Conservation (phyloP, 2,113 vertebrate species). For the Pantherophis guttatus region DNA sequence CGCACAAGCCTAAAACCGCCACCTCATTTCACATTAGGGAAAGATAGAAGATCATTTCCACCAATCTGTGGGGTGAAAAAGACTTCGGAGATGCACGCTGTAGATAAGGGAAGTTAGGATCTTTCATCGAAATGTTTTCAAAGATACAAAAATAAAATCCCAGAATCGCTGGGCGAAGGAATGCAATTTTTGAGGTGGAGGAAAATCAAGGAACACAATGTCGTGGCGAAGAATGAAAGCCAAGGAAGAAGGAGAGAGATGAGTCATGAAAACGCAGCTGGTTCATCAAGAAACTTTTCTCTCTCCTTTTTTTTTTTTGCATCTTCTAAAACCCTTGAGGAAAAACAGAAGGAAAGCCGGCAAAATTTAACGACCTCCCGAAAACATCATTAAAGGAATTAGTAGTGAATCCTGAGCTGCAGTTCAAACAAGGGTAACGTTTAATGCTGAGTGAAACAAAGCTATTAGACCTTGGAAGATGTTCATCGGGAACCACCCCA, state of each 20-base stretch:
- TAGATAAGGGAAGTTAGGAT: background rate
- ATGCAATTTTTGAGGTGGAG: background rate
- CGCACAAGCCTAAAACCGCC: too few relatives aligned
- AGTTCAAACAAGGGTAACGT: background rate
- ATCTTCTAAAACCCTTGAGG: background rate
- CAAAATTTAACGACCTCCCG: background rate
- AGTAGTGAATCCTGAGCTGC: background rate
- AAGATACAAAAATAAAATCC: background rate
- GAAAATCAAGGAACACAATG: background rate
- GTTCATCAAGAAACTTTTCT: background rate
- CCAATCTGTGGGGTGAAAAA: background rate
- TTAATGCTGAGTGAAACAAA: background rate
- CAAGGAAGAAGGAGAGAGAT: background rate
- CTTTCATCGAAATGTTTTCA: background rate
- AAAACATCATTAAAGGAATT: background rate
- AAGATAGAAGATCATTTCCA: background rate
- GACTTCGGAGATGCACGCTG: rapidly evolving
- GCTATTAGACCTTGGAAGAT: background rate
- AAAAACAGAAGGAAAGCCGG: background rate
- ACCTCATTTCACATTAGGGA: background rate
- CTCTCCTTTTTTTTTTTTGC: background rate
- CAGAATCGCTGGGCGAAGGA: background rate
- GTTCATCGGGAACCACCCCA: background rate
- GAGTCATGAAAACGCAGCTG: background rate
- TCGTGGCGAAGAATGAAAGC: background rate